A percentile compares a stretch with the other conserved stretches of the same genome.
phyloP scores from a whole-genome alignment of 2,113 vertebrate species.

The Phycodurus eques region DNA sequence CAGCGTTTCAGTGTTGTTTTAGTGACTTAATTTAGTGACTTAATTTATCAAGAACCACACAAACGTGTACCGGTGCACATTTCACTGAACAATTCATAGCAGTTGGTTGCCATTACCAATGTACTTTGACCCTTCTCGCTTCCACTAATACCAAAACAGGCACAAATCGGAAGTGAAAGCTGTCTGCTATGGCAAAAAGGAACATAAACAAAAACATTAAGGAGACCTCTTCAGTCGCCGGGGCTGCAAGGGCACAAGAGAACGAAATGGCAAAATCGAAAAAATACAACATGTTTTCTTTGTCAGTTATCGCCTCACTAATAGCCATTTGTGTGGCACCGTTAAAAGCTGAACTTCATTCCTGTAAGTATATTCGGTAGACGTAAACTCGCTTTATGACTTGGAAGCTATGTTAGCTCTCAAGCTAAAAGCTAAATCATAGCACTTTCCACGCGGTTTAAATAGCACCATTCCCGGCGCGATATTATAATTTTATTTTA shows the following conservation, averaged over 20 bases:
- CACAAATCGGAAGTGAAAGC: constrained; percentile 39
- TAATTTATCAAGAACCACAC: not conserved
- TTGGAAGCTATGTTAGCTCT: constrained; percentile 3
- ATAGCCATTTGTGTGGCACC: constrained; percentile 54
- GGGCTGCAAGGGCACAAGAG: not conserved
- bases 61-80: not conserved
- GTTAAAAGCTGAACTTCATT: constrained; percentile 40
- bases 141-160: constrained; percentile 54
- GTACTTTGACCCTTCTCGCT: constrained; percentile 61
- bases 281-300: not conserved
- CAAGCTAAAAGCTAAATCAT: not conserved
- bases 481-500: not conserved
- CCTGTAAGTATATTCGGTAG: constrained; percentile 55
- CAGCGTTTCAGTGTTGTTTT: not conserved
- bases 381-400: too few species aligned
- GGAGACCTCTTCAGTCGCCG: not conserved
- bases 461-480: not conserved
- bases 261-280: constrained; percentile 34
- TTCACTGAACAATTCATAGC: not conserved
- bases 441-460: not conserved
- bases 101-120: not conserved
- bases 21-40: not conserved
- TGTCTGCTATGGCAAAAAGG: constrained; percentile 43
- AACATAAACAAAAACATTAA: constrained; percentile 26
- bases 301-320: constrained; percentile 30